Evolutionary conservation across 2,797 vertebrate genomes (phyloP).

Genomic region (Sebastes kiyomatsui): DNA sequence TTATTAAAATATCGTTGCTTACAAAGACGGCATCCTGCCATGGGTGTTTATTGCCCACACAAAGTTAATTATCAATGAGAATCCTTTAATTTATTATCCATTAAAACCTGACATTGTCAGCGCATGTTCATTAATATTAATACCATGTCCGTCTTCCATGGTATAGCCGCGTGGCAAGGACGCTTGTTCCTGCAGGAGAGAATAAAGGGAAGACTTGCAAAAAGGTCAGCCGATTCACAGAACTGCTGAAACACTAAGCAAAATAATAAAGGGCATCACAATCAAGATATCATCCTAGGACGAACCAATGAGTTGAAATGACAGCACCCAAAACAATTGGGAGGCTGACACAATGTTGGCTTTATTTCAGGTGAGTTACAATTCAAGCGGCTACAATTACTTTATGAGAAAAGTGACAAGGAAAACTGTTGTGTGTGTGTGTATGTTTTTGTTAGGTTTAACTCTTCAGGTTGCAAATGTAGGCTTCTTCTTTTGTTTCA

Average conservation of each 20-base stretch:
- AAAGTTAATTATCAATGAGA: constrained; percentile 69
- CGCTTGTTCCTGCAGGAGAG: constrained; percentile 55
- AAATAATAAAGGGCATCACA: constrained; percentile 83
- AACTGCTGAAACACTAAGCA: constrained; percentile 74
- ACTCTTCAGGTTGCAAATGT: constrained; percentile 10
- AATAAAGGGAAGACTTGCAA: constrained; percentile 64
- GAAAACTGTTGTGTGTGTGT: not conserved
- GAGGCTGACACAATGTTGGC: constrained; percentile 50
- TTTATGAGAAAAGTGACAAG: constrained; percentile 19
- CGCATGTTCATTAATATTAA: constrained; percentile 81
- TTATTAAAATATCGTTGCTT: constrained; percentile 69
- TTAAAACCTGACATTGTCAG: constrained; percentile 75
- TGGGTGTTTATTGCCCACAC: constrained; percentile 52
- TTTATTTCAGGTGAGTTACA: constrained; percentile 52
- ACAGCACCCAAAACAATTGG: constrained; percentile 63
- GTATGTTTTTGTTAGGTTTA: constrained; percentile 1
- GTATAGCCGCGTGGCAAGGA: constrained; percentile 53
- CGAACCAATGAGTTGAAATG: constrained; percentile 69
- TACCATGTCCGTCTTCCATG: constrained; percentile 64
- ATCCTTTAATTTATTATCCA: constrained; percentile 75
- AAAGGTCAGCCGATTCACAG: constrained; percentile 82
- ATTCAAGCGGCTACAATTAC: not conserved
- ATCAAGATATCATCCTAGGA: constrained; percentile 78
- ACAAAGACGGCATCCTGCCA: constrained; percentile 54
- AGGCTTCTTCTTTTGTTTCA: constrained; percentile 1